phyloP scores from a whole-genome alignment of 2,797 vertebrate genomes.

The Tokudaia tokunoshimensis region DNA sequence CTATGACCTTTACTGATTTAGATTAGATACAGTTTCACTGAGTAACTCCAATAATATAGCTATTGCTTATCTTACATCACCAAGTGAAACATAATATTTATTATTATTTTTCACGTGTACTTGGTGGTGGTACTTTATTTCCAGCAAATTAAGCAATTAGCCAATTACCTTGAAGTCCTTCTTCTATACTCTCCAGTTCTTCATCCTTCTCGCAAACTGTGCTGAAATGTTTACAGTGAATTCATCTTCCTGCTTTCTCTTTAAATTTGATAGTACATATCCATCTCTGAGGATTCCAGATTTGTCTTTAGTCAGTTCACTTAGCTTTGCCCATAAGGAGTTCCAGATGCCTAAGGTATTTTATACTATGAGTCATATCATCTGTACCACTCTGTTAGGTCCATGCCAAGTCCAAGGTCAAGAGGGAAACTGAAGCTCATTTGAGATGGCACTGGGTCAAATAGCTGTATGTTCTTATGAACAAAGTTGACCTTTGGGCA shows the following conservation, averaged over 20 bases:
- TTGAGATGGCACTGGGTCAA: constrained; percentile 12
- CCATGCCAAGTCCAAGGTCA: constrained; percentile 47
- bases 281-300: constrained; percentile 30
- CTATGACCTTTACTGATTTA: not conserved
- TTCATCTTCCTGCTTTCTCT: constrained; percentile 40
- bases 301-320: constrained; percentile 51
- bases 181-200: not conserved
- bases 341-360: constrained; percentile 56
- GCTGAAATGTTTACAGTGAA: constrained; percentile 48
- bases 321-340: constrained; percentile 60
- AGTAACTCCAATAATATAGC: not conserved
- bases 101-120: constrained; percentile 24
- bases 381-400: not conserved
- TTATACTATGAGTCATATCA: constrained; percentile 22
- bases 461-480: not conserved
- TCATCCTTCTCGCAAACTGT: not conserved
- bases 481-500: not conserved
- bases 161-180: not conserved
- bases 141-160: constrained; percentile 10
- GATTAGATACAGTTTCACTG: not conserved
- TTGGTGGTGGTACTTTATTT: constrained; percentile 38
- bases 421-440: not conserved
- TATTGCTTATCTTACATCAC: not conserved
- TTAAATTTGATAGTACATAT: constrained; percentile 7
- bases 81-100: not conserved